Percentiles rank a stretch among this genome's conserved stretches.
phyloP scores from a whole-genome alignment of 1,140 invertebrate genomes.

The Matsumurasca onukii region DNA sequence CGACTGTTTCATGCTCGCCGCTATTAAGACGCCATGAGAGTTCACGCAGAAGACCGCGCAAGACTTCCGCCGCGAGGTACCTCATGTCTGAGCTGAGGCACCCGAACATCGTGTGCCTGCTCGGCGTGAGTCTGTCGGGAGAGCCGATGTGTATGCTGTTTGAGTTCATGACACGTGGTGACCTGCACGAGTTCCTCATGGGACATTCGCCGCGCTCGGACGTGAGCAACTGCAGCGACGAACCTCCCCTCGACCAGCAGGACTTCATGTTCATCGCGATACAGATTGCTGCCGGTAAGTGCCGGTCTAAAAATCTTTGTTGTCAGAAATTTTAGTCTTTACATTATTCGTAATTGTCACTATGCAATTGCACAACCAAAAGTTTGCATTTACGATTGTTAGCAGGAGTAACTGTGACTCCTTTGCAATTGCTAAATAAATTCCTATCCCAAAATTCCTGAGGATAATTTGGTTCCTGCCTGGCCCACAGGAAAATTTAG shows the following conservation, averaged over 20 bases:
- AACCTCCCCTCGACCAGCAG: constrained; percentile 70
- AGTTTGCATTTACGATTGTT: no score
- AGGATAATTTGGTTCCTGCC: no score
- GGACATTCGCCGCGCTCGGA: constrained; percentile 78
- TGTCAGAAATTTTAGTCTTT: no score
- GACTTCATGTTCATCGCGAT: constrained; percentile 83
- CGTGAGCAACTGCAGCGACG: constrained; percentile 55
- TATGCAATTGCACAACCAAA: no score
- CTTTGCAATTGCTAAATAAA: no score
- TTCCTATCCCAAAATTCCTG: no score
- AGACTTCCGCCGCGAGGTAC: constrained; percentile 88
- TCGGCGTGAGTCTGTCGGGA: constrained; percentile 88
- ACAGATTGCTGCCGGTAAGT: constrained; percentile 82
- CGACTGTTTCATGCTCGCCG: constrained; percentile 86
- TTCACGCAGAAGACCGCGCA: constrained; percentile 85
- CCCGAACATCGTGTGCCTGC: constrained; percentile 93
- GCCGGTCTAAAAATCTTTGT: no score
- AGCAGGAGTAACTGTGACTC: no score
- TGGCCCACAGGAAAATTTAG: no score
- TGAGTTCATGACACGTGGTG: constrained; percentile 95
- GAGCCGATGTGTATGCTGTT: constrained; percentile 85
- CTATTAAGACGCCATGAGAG: constrained; percentile 95
- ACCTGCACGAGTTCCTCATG: constrained; percentile 93
- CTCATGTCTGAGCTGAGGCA: constrained; percentile 92
- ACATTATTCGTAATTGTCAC: no score